A percentile compares a stretch with the other conserved stretches of the same genome.
Conservation (phyloP, 1,140 invertebrate genomes). For the Saccostrea cuccullata region DNA sequence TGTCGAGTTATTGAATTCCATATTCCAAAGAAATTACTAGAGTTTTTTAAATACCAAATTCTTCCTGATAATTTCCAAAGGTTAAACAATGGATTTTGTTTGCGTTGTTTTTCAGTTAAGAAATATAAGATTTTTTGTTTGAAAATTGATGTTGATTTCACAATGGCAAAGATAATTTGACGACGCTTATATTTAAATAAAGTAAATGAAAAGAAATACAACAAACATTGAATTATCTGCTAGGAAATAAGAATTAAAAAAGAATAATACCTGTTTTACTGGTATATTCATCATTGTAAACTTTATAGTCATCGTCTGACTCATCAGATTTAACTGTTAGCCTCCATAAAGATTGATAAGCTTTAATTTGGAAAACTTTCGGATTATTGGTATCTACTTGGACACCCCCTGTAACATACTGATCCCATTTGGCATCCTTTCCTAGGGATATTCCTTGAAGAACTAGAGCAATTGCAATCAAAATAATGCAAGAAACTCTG, state of each 20-base stretch:
- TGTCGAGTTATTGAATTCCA: no score
- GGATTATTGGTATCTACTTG: background rate
- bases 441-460: constrained; percentile 8
- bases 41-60: no score
- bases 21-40: no score
- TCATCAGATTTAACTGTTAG: background rate
- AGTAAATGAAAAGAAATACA: no score
- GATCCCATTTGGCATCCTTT: constrained; percentile 16
- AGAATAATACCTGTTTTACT: background rate
- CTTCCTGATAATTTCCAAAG: no score
- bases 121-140: no score
- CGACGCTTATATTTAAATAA: no score
- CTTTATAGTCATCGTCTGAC: background rate
- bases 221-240: no score
- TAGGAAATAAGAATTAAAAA: background rate
- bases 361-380: background rate
- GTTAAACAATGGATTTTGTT: no score
- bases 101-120: no score
- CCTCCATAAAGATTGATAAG: background rate
- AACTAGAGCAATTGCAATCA: background rate
- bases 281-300: background rate
- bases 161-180: no score
- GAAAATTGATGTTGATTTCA: no score
- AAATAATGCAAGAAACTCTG: background rate
- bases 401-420: background rate